A percentile compares a stretch with the other conserved stretches of the same genome.
These are phyloP conservation scores for Siniperca obscura DNA, from an alignment of 2,797 vertebrate species.

Conservation along the genomic window DNA sequence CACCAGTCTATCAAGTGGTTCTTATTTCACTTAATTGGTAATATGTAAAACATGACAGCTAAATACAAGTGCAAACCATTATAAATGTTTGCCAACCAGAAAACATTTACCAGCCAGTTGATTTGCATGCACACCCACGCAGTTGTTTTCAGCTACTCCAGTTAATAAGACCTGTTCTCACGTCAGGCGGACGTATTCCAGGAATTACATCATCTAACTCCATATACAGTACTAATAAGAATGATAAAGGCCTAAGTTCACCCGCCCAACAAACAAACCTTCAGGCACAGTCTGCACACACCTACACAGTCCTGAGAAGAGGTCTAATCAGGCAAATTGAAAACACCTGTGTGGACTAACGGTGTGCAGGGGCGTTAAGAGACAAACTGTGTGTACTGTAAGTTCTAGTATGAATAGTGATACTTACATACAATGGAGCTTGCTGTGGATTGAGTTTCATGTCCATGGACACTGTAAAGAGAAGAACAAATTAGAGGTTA, in stretches of 20 bases:
- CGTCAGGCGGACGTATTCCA: conserved; percentile 25
- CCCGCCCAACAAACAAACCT: not conserved
- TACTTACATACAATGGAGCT: conserved; percentile 98
- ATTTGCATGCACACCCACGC: conserved; percentile 27
- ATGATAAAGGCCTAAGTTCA: conserved; percentile 26
- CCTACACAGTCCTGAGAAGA: conserved; percentile 7
- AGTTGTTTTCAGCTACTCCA: conserved; percentile 24
- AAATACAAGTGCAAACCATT: not conserved
- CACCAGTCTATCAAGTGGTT: conserved; percentile 19
- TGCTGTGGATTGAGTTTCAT: conserved; percentile 99
- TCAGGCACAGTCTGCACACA: conserved; percentile 3
- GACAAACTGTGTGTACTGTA: not conserved
- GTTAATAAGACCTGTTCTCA: conserved; percentile 26
- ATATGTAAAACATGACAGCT: conserved; percentile 10
- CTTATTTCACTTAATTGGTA: not conserved
- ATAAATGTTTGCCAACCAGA: not conserved
- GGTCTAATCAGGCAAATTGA: not conserved
- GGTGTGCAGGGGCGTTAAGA: not conserved
- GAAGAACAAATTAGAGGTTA: conserved; percentile 57
- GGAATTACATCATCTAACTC: conserved; percentile 26
- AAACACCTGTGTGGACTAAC: conserved; percentile 13
- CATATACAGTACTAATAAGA: conserved; percentile 2
- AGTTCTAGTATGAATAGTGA: conserved; percentile 14
- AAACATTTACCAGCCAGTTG: conserved; percentile 17
- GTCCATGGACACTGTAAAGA: conserved; percentile 92